phyloP scores from a whole-genome alignment of 2,797 vertebrate species.

The Acanthornis magna region DNA sequence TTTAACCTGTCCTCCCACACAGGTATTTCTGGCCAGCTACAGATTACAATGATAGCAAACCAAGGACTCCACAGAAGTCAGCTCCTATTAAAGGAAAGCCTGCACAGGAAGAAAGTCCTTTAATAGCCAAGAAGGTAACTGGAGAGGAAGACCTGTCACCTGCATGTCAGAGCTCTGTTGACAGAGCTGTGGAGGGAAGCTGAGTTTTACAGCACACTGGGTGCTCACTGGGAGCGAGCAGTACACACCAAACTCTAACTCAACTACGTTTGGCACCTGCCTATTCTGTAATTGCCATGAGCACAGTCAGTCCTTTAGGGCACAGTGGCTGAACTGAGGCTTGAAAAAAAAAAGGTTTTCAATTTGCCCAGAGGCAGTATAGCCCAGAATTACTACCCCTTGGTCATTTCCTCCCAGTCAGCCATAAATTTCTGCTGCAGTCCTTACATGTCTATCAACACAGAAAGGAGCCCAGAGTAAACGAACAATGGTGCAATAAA shows the following conservation, averaged over 20 bases:
- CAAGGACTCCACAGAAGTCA: neutral
- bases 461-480: neutral
- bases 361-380: neutral
- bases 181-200: neutral
- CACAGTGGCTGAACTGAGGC: neutral
- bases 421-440: neutral
- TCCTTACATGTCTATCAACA: neutral
- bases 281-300: neutral
- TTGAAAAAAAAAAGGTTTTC: neutral
- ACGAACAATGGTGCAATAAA: constrained; percentile 44
- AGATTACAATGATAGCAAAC: neutral
- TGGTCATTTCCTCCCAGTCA: neutral
- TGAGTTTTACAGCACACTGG: neutral
- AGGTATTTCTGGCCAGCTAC: neutral
- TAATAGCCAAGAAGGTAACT: neutral
- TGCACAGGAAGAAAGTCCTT: neutral
- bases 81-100: neutral
- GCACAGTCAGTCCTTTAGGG: neutral
- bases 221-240: fast-evolving
- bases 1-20: neutral
- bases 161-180: neutral
- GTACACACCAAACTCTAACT: neutral
- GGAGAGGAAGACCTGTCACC: neutral
- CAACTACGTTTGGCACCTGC: neutral
- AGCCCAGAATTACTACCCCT: neutral